These are phyloP conservation scores for Acanthurus leucopareius DNA, from an alignment of 2,797 vertebrate species.

Conservation along the genomic window DNA sequence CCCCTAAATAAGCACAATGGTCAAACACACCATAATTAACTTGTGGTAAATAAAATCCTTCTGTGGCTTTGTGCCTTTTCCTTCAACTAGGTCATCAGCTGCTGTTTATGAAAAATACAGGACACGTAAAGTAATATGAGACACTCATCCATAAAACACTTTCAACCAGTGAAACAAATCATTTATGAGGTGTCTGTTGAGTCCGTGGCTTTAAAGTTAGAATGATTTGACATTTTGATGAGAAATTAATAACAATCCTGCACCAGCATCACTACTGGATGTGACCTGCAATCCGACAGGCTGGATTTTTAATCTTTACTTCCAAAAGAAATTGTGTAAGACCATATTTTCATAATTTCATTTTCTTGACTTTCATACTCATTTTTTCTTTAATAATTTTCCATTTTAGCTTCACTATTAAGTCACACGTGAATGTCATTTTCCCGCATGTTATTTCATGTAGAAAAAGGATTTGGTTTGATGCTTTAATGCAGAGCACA, in stretches of 20 bases:
- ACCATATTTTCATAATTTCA: constrained; percentile 22
- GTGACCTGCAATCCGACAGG: constrained; percentile 6
- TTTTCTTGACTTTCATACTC: constrained; percentile 23
- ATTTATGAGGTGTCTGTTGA: constrained; percentile 44
- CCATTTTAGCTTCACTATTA: constrained; percentile 38
- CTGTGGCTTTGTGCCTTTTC: constrained; percentile 12
- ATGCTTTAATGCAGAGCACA: constrained; percentile 34
- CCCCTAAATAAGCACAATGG: constrained; percentile 24
- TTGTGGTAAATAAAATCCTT: constrained; percentile 31
- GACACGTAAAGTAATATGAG: constrained; percentile 48
- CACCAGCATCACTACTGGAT: constrained; percentile 11
- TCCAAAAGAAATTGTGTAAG: constrained; percentile 13
- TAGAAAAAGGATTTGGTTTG: constrained; percentile 56
- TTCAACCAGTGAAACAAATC: constrained; percentile 49
- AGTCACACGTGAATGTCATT: constrained; percentile 57
- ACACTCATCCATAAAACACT: constrained; percentile 55
- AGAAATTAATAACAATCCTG: constrained; percentile 27
- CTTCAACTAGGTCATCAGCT: constrained; percentile 51
- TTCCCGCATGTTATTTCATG: constrained; percentile 31
- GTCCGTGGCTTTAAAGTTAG: constrained; percentile 46
- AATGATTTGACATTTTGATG: constrained; percentile 39
- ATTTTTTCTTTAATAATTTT: neutral
- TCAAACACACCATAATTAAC: constrained; percentile 39
- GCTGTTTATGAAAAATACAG: constrained; percentile 62
- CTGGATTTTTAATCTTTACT: constrained; percentile 6